Evolutionary conservation across 30 jellyfish, hydroid and myxozoan genomes (phyloP), one percentile per base, ranked within the genome.

Genomic region (Morbakka virulenta): DNA sequence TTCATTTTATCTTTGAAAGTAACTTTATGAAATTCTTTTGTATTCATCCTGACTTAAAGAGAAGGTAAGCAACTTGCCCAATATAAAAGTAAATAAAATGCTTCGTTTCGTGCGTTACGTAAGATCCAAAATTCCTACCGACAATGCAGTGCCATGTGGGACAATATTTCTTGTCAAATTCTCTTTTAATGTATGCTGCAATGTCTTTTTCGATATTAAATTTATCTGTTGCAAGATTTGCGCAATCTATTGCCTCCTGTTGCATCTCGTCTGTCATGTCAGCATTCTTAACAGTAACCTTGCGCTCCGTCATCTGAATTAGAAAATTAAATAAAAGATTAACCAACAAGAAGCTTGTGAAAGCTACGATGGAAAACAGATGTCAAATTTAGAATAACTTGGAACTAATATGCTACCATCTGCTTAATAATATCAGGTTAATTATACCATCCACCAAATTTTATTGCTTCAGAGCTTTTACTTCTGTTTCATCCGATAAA

Each of bases 131-230:
- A 73, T 92, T 92, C 72, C 98, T 81, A 24, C 98, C 98, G 34
- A 92, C 98, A 32, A 92, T 92, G 70, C 98, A 92, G 68, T 92
- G 98, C 98, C 98, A 92, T 3, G 98, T 92, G 36, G 98, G 98
- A 85, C 85, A 85, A 84, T 92, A 92, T 62, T 85, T 92, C 50
- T 92, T 92, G 83, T 92, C 98, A 73, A 92, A 92, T 77, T 92
- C 98, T 62, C 86, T 92, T 65, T 92, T 92, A 80, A 92, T 85
- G 65, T 68, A 86, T 11, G 98, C 98, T 0, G 98, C 98, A 66
- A 92, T 92, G 66, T 92, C 98, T 74, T 92, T 92, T 61, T 92
- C 98, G 28, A 92, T 92, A 74, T 85, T 92, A 69, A 76, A 85
- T 74, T 92, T 92, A 33, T 92, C 98, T 80, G 86, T 64, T 14